phyloP scores from a whole-genome alignment of 2,888 invertebrate species.

The Machimus atricapillus region DNA sequence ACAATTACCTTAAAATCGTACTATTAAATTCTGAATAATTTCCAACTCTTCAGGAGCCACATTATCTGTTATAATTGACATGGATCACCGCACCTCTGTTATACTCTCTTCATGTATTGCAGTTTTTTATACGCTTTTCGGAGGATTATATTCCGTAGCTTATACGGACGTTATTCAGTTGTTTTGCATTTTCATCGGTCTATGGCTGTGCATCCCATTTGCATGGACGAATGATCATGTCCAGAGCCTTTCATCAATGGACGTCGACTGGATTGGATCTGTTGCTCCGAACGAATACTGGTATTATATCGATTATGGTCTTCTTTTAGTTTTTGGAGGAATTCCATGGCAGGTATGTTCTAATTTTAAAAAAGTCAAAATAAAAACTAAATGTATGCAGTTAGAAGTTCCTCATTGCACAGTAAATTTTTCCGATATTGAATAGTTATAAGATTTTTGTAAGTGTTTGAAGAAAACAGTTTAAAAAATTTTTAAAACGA shows the following conservation, averaged over 20 bases:
- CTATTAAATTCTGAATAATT: not conserved
- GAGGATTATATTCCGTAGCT: slow-evolving; percentile 97
- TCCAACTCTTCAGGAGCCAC: slow-evolving; percentile 77
- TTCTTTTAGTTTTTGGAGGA: slow-evolving; percentile 91
- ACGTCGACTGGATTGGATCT: slow-evolving; percentile 89
- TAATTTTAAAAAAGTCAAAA: not conserved
- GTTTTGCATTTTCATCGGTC: slow-evolving; percentile 95
- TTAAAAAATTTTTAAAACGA: too few species aligned
- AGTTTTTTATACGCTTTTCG: slow-evolving; percentile 96
- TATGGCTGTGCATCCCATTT: slow-evolving; percentile 98
- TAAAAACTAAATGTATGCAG: not conserved
- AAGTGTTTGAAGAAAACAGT: too few species aligned
- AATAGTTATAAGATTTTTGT: too few species aligned
- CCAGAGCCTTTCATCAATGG: slow-evolving; percentile 78
- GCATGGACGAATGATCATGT: slow-evolving; percentile 90
- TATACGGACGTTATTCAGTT: slow-evolving; percentile 98
- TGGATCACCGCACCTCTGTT: slow-evolving; percentile 91
- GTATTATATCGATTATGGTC: slow-evolving; percentile 86
- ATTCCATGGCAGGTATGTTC: slow-evolving; percentile 90
- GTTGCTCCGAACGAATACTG: slow-evolving; percentile 77
- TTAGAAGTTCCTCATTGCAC: too few species aligned
- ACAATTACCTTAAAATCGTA: not conserved
- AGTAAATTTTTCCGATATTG: too few species aligned
- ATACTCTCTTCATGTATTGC: slow-evolving; percentile 96
- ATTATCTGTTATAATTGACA: slow-evolving; percentile 94